A percentile compares a stretch with the other conserved stretches of the same genome.
Evolutionary conservation across 2,113 vertebrate species (phyloP).

Genomic region (Balaeniceps rex): DNA sequence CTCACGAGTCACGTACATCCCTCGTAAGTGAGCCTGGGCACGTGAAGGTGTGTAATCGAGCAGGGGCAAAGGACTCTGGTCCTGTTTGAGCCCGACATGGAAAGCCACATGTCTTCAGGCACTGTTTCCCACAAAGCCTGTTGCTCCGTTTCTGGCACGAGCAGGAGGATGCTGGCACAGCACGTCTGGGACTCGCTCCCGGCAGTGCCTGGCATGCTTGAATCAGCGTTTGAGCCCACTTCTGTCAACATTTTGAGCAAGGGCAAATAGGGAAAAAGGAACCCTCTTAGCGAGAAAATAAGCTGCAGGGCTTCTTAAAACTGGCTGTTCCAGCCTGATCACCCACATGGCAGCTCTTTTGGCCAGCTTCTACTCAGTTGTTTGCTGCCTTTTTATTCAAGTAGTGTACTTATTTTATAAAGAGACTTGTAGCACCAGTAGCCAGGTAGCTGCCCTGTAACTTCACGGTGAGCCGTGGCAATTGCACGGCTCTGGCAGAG

Average conservation of each 20-base stretch:
- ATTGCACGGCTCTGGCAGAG: background rate
- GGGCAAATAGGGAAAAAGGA: background rate
- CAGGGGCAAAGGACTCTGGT: background rate
- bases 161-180: background rate
- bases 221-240: fast-evolving
- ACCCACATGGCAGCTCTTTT: background rate
- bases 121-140: fast-evolving
- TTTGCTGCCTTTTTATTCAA: background rate
- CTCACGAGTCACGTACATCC: fast-evolving
- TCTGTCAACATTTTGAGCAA: background rate
- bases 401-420: fast-evolving
- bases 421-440: background rate
- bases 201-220: background rate
- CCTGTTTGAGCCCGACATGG: fast-evolving
- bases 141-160: background rate
- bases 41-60: fast-evolving
- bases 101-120: background rate
- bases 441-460: fast-evolving
- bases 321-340: background rate
- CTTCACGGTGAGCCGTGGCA: background rate
- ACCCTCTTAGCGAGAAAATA: background rate
- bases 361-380: background rate
- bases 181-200: fast-evolving
- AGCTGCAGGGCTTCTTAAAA: background rate
- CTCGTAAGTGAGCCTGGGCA: fast-evolving